Evolutionary conservation across 2,113 vertebrate genomes (phyloP).

Genomic region (Sceloporus tristichus): DNA sequence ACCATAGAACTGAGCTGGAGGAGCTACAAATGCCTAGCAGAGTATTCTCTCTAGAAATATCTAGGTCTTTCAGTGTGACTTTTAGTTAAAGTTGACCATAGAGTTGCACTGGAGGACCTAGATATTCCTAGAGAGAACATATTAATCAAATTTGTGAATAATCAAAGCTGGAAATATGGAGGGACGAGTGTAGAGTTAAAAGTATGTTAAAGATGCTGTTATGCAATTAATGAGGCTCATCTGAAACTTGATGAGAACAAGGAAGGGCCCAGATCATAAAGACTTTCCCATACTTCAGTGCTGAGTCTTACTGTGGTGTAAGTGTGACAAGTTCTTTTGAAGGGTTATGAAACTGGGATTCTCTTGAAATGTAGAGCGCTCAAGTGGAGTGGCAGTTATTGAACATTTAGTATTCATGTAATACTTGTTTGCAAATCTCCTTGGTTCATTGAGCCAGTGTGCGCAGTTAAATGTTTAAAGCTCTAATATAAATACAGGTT

Average conservation of each 20-base stretch:
- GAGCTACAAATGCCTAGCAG: too few relatives aligned
- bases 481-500: background rate
- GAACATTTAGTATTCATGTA: background rate
- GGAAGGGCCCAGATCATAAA: background rate
- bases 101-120: too few relatives aligned
- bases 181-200: background rate
- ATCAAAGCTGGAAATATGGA: too few relatives aligned
- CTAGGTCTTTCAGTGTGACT: too few relatives aligned
- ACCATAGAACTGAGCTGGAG: too few relatives aligned
- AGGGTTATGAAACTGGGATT: background rate
- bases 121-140: too few relatives aligned
- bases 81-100: too few relatives aligned
- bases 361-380: background rate
- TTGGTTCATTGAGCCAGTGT: background rate
- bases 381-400: background rate
- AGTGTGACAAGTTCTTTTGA: background rate
- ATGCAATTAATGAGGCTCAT: background rate
- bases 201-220: background rate
- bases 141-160: too few relatives aligned
- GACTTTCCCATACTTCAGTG: background rate
- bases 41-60: too few relatives aligned
- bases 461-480: background rate
- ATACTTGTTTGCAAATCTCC: accelerated
- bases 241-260: background rate
- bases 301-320: background rate